Percentiles rank a stretch among this genome's conserved stretches.
phyloP scores from a whole-genome alignment of 2,113 vertebrate genomes.

The Hepsetus odoe region DNA sequence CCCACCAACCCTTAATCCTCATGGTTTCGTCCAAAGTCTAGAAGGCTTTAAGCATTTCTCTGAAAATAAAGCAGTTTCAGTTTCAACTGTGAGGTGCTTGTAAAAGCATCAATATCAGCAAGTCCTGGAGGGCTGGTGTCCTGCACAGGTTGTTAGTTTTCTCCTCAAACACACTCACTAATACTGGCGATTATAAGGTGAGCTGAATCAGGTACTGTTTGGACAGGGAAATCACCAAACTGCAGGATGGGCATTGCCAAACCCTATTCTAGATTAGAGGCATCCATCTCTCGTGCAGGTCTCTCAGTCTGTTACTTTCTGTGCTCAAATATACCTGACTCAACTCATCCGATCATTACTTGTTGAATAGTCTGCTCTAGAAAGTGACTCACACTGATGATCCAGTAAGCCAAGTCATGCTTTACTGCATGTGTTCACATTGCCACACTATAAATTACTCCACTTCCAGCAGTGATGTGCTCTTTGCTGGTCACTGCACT shows the following conservation, averaged over 20 bases:
- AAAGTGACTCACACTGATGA: conserved; percentile 35
- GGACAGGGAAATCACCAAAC: not conserved
- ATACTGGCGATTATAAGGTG: too few species aligned
- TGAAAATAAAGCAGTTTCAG: not conserved
- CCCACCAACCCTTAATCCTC: not conserved
- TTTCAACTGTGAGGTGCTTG: not conserved
- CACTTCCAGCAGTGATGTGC: not conserved
- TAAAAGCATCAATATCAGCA: not conserved
- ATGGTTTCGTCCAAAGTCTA: not conserved
- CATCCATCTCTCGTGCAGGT: too few species aligned
- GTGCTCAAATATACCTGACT: too few species aligned
- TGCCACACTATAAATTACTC: conserved; percentile 10
- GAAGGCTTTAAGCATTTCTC: not conserved
- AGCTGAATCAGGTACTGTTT: too few species aligned
- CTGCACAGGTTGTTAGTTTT: not conserved
- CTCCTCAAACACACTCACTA: not conserved
- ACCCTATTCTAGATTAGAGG: too few species aligned
- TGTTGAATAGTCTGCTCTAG: not conserved
- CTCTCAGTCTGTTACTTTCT: too few species aligned
- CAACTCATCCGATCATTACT: too few species aligned
- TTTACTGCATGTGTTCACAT: conserved; percentile 23
- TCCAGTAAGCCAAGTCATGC: conserved; percentile 32
- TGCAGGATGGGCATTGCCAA: not conserved
- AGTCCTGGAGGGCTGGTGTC: not conserved
- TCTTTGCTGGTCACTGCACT: not conserved